These are phyloP conservation scores for Wasmannia auropunctata DNA, from an alignment of 1,140 invertebrate genomes.

Conservation along the genomic window DNA sequence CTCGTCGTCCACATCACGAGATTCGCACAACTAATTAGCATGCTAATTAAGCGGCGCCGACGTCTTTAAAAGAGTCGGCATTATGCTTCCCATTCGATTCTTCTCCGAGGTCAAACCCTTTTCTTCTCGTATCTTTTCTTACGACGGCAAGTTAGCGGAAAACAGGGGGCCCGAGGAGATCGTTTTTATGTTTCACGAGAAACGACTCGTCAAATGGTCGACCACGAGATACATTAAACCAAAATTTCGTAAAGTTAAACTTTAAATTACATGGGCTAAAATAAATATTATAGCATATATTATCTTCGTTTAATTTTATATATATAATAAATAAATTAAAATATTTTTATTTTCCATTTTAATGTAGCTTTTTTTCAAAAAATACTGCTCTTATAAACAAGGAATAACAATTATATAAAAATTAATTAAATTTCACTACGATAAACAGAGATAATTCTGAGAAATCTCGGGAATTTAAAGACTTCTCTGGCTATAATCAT, in stretches of 20 bases:
- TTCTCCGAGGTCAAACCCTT: conserved; percentile 42
- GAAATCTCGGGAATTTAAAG: conserved; percentile 3
- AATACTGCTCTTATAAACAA: neutral
- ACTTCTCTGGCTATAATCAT: neutral
- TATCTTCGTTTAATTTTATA: neutral
- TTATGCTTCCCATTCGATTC: conserved; percentile 40
- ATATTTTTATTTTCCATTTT: neutral
- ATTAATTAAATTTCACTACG: neutral
- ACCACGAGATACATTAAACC: neutral
- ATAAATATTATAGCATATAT: neutral
- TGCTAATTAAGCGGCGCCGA: conserved; percentile 72
- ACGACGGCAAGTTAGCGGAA: conserved; percentile 3
- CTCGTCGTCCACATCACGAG: conserved; percentile 53
- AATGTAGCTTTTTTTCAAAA: neutral
- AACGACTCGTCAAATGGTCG: neutral
- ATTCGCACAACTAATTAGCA: conserved; percentile 71
- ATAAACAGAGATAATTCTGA: neutral
- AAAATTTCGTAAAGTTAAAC: neutral
- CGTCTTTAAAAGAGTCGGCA: conserved; percentile 56
- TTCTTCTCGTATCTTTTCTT: conserved; percentile 19
- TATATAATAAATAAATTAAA: neutral
- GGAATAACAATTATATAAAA: neutral
- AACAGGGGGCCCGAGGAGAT: neutral
- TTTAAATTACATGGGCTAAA: neutral
- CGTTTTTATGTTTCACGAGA: conserved; percentile 11